Percentiles rank a stretch among this genome's conserved stretches.
Conservation (phyloP, 37 sponge, comb jelly and placozoan genomes). For the Tethya wilhelma region DNA sequence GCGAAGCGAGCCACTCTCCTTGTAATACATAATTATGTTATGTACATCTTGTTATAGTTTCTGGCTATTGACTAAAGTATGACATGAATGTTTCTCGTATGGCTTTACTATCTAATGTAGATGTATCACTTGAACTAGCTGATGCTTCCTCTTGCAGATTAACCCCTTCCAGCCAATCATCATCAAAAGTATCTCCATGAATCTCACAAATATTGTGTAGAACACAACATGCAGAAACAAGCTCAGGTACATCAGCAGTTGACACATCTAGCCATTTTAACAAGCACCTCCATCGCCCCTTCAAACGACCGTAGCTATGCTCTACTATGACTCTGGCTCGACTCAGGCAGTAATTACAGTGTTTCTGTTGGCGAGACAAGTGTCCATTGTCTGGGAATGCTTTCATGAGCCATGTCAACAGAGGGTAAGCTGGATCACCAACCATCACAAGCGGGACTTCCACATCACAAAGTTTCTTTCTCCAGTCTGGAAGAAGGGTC, state of each 20-base stretch:
- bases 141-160: no score
- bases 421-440: conserved; percentile 40
- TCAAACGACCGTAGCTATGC: conserved; percentile 40
- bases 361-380: conserved; percentile 13
- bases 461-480: background rate
- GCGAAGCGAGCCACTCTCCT: no score
- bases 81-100: no score
- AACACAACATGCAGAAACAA: conserved; percentile 37
- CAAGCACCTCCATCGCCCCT: conserved; percentile 53
- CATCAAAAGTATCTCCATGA: no score
- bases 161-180: no score
- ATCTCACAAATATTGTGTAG: conserved; percentile 45
- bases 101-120: no score
- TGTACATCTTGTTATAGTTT: no score
- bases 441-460: conserved; percentile 28
- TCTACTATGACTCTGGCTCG: conserved; percentile 17
- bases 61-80: no score
- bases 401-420: conserved; percentile 53
- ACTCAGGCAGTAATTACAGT: conserved; percentile 30
- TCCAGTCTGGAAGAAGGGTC: conserved; percentile 12
- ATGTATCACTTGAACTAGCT: no score
- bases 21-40: no score
- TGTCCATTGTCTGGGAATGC: conserved; percentile 11
- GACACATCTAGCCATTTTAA: conserved; percentile 7
- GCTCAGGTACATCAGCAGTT: conserved; percentile 9